Percentiles rank a stretch among this genome's conserved stretches.
phyloP scores from a whole-genome alignment of 1,140 invertebrate species.

The Chymomyza costata region DNA sequence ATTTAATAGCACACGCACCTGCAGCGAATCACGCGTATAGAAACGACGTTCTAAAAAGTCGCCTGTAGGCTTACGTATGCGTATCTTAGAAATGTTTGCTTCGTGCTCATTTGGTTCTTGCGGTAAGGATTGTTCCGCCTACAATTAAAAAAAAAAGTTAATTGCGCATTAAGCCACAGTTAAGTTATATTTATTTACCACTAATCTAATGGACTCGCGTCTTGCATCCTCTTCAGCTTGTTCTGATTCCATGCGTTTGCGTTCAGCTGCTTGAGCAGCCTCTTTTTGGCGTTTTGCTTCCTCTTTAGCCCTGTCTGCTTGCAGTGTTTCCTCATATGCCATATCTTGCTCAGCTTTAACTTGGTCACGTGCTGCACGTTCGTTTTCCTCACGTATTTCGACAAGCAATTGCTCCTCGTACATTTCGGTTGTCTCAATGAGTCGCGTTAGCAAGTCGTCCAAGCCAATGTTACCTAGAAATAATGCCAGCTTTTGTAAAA shows the following conservation, averaged over 20 bases:
- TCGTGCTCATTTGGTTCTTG: constrained; percentile 79
- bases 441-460: constrained; percentile 88
- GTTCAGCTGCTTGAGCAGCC: constrained; percentile 80
- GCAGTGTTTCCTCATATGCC: constrained; percentile 92
- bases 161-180: too few species aligned
- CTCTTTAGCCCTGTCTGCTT: constrained; percentile 93
- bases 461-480: constrained; percentile 83
- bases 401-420: constrained; percentile 86
- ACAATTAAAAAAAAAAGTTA: background rate
- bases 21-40: constrained; percentile 80
- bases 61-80: constrained; percentile 86
- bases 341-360: constrained; percentile 95
- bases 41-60: constrained; percentile 86
- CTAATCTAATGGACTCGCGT: constrained; percentile 79
- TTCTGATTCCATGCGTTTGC: constrained; percentile 82
- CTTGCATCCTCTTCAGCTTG: constrained; percentile 81
- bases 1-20: constrained; percentile 73
- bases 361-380: constrained; percentile 89
- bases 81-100: constrained; percentile 81
- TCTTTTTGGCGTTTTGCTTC: constrained; percentile 86
- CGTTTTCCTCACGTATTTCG: constrained; percentile 91
- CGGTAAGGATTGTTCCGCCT: constrained; percentile 80
- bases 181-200: constrained; percentile 34
- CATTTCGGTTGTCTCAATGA: constrained; percentile 91
- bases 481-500: constrained; percentile 1